Conservation (phyloP, 2,113 vertebrate species). For the Dromas ardeola region DNA sequence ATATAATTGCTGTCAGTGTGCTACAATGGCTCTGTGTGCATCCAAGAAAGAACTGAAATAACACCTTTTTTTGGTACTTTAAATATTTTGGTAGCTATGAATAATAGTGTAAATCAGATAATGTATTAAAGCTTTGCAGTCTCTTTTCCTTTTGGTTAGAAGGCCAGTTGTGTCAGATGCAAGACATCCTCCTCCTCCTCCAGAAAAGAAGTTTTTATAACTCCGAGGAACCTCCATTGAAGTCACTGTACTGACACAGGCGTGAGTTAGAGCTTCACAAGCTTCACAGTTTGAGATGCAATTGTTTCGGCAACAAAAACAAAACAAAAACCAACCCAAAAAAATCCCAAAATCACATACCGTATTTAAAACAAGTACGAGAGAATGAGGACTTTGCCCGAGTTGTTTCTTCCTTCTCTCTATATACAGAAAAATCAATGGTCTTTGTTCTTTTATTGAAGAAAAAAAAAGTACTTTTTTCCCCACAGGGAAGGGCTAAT, state of each 20-base stretch:
- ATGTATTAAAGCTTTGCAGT: background rate
- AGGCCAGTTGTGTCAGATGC: background rate
- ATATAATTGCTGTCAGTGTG: background rate
- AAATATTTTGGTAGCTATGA: background rate
- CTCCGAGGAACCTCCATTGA: background rate
- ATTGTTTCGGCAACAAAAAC: background rate
- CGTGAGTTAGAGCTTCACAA: background rate
- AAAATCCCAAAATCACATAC: background rate
- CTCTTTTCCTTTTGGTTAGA: background rate
- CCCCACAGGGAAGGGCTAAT: conserved; percentile 13
- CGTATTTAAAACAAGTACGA: background rate
- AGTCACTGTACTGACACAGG: background rate
- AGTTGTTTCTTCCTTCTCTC: background rate
- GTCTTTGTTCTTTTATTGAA: conserved; percentile 27
- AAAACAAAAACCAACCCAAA: background rate
- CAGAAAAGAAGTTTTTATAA: background rate
- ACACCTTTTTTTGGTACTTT: background rate
- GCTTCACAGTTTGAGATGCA: background rate
- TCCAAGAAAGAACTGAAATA: background rate
- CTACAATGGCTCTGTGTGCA: background rate
- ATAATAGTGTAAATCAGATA: background rate
- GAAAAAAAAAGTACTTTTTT: background rate
- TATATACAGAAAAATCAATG: conserved; percentile 68
- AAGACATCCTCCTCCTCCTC: background rate
- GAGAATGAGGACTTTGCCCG: background rate